Percentiles rank a stretch among this genome's conserved stretches.
Conservation (phyloP, 2,888 invertebrate species). For the Muschampia plurimacula region DNA sequence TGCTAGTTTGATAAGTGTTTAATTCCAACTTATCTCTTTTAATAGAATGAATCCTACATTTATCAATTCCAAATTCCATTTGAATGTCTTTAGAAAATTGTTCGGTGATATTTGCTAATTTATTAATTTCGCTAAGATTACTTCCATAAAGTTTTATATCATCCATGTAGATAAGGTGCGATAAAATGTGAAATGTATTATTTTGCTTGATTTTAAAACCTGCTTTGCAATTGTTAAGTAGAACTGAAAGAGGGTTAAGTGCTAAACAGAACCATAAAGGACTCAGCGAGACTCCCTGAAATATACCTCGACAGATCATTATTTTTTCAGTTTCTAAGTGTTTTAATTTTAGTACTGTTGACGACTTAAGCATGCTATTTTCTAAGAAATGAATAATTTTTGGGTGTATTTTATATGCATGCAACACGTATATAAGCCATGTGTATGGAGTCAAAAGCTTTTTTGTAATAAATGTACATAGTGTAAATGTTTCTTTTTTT, state of each 20-base stretch:
- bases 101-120: not conserved
- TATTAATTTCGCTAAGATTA: not conserved
- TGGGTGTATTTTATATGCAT: not conserved
- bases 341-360: conserved; percentile 3
- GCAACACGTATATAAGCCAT: not conserved
- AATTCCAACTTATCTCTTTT: too few relatives aligned
- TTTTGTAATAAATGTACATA: not conserved
- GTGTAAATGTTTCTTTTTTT: too few relatives aligned
- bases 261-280: not conserved
- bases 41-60: too few relatives aligned
- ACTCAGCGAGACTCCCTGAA: not conserved
- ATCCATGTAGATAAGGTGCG: not conserved
- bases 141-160: not conserved
- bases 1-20: too few relatives aligned
- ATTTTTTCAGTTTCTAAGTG: not conserved
- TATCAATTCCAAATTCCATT: too few relatives aligned
- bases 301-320: not conserved
- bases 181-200: not conserved
- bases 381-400: not conserved
- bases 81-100: not conserved
- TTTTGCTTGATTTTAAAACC: not conserved
- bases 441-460: not conserved
- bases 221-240: not conserved
- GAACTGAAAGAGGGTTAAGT: not conserved
- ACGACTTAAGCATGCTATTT: not conserved